Conservation (phyloP, 2,113 vertebrate species). For the Aix galericulata region DNA sequence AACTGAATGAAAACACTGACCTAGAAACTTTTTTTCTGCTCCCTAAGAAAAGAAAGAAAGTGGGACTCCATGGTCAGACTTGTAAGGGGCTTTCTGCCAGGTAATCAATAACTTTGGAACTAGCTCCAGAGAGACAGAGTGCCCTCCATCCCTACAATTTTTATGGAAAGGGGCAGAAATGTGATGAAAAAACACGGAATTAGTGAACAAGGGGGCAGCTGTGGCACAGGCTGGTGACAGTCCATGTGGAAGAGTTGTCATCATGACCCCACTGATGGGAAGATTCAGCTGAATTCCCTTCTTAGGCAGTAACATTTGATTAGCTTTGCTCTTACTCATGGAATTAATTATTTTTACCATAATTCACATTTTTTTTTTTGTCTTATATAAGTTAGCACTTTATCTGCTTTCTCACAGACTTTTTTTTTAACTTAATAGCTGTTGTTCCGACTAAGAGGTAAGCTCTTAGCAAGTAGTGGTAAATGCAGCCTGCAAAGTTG, state of each 20-base stretch:
- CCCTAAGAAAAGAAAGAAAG: not conserved
- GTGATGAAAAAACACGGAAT: not conserved
- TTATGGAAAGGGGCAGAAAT: not conserved
- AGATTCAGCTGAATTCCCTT: not conserved
- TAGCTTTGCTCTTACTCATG: not conserved
- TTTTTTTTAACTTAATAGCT: not conserved
- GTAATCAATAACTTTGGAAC: not conserved
- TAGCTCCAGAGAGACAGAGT: not conserved
- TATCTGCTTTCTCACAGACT: not conserved
- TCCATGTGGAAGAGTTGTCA: not conserved
- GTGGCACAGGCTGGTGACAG: fast-evolving
- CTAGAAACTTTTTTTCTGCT: not conserved
- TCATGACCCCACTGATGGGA: not conserved
- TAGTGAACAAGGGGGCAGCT: not conserved
- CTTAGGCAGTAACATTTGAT: not conserved
- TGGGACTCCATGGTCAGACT: not conserved
- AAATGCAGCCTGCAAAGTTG: not conserved
- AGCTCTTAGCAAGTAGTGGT: not conserved
- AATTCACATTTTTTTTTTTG: not conserved
- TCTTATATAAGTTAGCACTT: not conserved
- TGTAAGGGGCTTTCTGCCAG: not conserved
- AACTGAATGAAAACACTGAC: not conserved
- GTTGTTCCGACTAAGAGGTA: not conserved
- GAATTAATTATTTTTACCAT: not conserved
- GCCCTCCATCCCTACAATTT: not conserved